These are phyloP conservation scores for Cyprinodon tularosa DNA, from an alignment of 2,113 vertebrate species.

Conservation along the genomic window DNA sequence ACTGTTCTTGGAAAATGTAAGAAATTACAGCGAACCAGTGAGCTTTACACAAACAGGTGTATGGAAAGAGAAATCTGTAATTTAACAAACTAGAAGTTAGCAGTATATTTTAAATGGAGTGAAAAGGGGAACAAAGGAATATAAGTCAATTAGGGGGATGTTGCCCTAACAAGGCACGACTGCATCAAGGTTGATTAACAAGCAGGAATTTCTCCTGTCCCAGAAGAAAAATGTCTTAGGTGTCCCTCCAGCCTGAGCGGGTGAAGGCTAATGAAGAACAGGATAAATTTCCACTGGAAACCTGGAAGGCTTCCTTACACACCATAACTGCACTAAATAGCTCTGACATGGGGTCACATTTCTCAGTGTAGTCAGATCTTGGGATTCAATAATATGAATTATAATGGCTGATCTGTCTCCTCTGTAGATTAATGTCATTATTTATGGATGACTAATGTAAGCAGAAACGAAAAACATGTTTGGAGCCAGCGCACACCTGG, in stretches of 20 bases:
- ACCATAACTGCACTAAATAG: constrained; percentile 43
- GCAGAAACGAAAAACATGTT: constrained; percentile 4
- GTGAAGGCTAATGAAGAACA: constrained; percentile 39
- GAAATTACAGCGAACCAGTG: background rate
- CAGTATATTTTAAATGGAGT: background rate
- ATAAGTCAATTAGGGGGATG: background rate
- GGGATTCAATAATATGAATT: constrained; percentile 35
- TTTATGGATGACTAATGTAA: constrained; percentile 48
- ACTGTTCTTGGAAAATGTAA: too few species aligned
- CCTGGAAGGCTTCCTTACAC: constrained; percentile 52
- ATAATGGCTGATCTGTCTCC: constrained; percentile 39
- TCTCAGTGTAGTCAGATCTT: constrained; percentile 52
- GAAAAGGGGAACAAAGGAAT: background rate
- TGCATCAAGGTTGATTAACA: constrained; percentile 45
- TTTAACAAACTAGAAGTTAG: background rate
- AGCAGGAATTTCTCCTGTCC: constrained; percentile 35
- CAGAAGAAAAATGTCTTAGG: constrained; percentile 32
- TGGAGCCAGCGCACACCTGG: constrained; percentile 35
- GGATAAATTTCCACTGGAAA: constrained; percentile 52
- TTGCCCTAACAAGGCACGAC: constrained; percentile 20
- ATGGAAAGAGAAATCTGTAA: background rate
- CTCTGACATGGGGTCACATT: constrained; percentile 61
- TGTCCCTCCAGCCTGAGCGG: constrained; percentile 15
- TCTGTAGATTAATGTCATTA: constrained; percentile 39
- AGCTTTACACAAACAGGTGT: background rate